Evolutionary conservation across 2,888 invertebrate genomes (phyloP).

Genomic region (Tanytarsus gracilentus): DNA sequence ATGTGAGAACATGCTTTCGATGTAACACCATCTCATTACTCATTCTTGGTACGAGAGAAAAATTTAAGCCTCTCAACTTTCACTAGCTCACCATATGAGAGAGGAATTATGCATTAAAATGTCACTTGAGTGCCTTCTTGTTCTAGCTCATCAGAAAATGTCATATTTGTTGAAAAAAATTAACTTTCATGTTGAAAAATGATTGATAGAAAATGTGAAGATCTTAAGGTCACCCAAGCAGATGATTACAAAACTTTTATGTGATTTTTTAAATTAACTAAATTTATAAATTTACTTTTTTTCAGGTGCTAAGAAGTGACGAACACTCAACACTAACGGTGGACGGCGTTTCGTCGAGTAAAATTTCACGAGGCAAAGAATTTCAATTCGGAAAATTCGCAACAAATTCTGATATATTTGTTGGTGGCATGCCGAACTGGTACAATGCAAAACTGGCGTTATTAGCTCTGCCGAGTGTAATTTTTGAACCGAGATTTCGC

Average conservation of each 20-base stretch:
- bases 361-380: conserved; percentile 76
- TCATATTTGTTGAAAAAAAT: no score
- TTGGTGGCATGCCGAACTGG: conserved; percentile 93
- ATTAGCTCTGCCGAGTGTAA: conserved; percentile 79
- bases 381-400: conserved; percentile 79
- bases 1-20: no score
- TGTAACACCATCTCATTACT: neutral
- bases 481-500: conserved; percentile 85
- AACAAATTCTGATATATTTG: conserved; percentile 86
- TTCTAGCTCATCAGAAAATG: no score
- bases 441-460: conserved; percentile 79
- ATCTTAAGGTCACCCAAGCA: no score
- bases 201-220: no score
- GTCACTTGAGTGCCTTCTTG: no score
- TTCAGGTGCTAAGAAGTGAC: conserved; percentile 59
- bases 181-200: no score
- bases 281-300: neutral
- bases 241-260: no score
- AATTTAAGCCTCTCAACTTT: neutral
- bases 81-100: neutral
- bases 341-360: conserved; percentile 69
- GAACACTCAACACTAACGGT: conserved; percentile 80
- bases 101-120: neutral
- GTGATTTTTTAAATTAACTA: neutral
- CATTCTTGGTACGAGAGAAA: neutral